These are phyloP conservation scores for Diaphora mendica DNA, from an alignment of 2,888 invertebrate genomes.

Conservation along the genomic window DNA sequence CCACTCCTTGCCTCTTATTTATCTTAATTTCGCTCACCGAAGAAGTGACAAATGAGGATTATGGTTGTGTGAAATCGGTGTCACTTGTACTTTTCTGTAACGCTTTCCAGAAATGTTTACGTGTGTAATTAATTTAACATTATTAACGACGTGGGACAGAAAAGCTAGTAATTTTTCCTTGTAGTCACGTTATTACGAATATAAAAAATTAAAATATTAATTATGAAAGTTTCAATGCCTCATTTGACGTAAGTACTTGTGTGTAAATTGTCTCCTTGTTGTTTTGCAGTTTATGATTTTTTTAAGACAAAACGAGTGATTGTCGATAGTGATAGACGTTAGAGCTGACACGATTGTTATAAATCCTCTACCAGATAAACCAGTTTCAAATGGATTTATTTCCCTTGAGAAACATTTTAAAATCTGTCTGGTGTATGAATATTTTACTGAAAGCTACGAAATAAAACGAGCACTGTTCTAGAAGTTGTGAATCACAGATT, in stretches of 20 bases:
- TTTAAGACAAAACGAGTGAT: slow-evolving; percentile 6
- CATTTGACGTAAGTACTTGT: slow-evolving; percentile 26
- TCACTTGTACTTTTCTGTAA: slow-evolving; percentile 60
- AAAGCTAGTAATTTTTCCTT: slow-evolving; percentile 32
- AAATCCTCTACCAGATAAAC: slow-evolving; percentile 62
- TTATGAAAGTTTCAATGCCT: slow-evolving; percentile 42
- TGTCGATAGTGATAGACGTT: slow-evolving; percentile 28
- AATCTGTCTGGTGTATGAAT: slow-evolving; percentile 41
- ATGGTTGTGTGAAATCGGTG: slow-evolving; percentile 69
- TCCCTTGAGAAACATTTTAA: slow-evolving; percentile 60
- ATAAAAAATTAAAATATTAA: slow-evolving; percentile 37
- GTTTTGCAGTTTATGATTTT: slow-evolving; percentile 1
- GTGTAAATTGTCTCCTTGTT: slow-evolving; percentile 11
- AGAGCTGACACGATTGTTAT: slow-evolving; percentile 48
- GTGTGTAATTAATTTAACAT: slow-evolving; percentile 47
- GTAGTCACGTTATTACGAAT: slow-evolving; percentile 38
- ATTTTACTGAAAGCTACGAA: slow-evolving; percentile 37
- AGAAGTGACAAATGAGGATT: slow-evolving; percentile 80
- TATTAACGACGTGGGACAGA: slow-evolving; percentile 40
- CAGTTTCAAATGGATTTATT: slow-evolving; percentile 56
- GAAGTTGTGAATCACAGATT: not conserved
- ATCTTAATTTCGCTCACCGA: slow-evolving; percentile 81
- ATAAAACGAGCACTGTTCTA: slow-evolving; percentile 9
- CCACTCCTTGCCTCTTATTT: slow-evolving; percentile 81
- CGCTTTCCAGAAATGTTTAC: slow-evolving; percentile 56